phyloP scores from a whole-genome alignment of 2,888 invertebrate species.

The Oligia strigilis region DNA sequence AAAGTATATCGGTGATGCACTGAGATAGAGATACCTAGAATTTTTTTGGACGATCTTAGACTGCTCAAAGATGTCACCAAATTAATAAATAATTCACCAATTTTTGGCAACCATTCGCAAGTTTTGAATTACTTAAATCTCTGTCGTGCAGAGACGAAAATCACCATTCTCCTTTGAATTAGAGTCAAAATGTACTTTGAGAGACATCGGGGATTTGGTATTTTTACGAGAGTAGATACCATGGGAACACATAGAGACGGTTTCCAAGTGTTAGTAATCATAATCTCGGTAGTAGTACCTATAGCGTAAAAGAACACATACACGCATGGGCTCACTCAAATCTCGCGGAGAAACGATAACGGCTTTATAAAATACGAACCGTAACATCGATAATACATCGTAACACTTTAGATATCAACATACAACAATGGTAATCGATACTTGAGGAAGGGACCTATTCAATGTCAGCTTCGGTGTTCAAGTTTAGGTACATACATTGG shows the following conservation, averaged over 20 bases:
- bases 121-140: constrained; percentile 1
- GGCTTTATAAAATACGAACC: constrained; percentile 45
- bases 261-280: constrained; percentile 1
- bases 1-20: constrained; percentile 10
- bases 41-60: constrained; percentile 6
- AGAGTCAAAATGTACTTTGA: background rate
- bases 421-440: constrained; percentile 79
- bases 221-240: background rate
- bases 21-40: background rate
- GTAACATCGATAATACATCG: constrained; percentile 54
- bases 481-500: constrained; percentile 55
- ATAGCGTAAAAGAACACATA: constrained; percentile 18
- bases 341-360: constrained; percentile 51
- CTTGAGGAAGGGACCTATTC: constrained; percentile 69
- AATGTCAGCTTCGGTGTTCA: constrained; percentile 70
- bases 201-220: background rate
- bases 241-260: background rate
- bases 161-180: background rate
- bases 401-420: constrained; percentile 54
- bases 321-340: constrained; percentile 33
- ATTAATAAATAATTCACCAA: constrained; percentile 6
- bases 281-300: constrained; percentile 10
- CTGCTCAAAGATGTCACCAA: constrained; percentile 6
- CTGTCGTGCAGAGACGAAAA: background rate
- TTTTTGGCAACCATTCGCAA: constrained; percentile 40